Evolutionary conservation across 2,888 invertebrate species (phyloP), one percentile per base, ranked within the genome.

Genomic region (Cepaea hortensis): DNA sequence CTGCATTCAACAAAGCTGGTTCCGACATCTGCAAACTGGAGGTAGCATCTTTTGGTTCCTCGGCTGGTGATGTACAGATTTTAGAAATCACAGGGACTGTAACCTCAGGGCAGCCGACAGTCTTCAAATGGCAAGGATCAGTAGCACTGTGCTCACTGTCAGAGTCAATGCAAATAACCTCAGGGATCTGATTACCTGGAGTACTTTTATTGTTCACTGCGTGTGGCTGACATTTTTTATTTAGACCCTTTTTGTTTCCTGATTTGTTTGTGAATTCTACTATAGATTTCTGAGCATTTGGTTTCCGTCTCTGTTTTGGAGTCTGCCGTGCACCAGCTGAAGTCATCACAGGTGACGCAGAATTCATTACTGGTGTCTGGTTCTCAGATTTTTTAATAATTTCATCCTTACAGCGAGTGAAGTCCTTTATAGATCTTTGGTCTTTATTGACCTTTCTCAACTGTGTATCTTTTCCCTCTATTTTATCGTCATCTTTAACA

Each of bases 401-500:
- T 35, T 88, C 87, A 23, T 77, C 68, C 75, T 87, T 88, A 50
- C 80, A 62, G 7, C 87, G 46, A n/a, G 90, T 84, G 86, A 90
- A 90, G 61, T 87, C 88, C 85, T 87, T 89, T n/a, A 90, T 90
- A 11, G 90, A 90, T 50, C 85, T 84, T 73, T 90, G 89, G 76
- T 89, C 89, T 48, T 88, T 90, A 0, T 87, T 79, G 18, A 73
- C 62, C n/a, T 79, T 23, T 85, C 86, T 86, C 11, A 35, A 62
- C 3, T 70, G 83, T 18, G 72, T 70, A 80, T 77, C 77, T 65
- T 87, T 35, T 68, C 76, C 81, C 15, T 85, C 83, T 73, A 61
- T 68, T 50, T 80, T 46, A 7, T 70, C 87, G 9, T 73, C 86
- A 81, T 86, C 84, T 50, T 79, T 75, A 3, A 50, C 23, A 48